Base-by-base conservation (phyloP, 1,140 invertebrate species). In the Zaprionus nigranus region DNA sequence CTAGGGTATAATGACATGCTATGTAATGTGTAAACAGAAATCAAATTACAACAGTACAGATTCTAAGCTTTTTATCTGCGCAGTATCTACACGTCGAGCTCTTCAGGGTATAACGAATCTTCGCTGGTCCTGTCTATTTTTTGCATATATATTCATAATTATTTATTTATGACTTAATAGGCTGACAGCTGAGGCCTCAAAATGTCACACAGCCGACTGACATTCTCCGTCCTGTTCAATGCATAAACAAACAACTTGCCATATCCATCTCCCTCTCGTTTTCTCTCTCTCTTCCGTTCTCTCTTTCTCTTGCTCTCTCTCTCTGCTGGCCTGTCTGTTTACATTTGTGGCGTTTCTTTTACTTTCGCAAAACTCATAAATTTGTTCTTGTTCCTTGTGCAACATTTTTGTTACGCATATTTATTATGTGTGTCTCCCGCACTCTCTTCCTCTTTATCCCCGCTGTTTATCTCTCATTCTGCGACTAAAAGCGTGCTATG, bases 401-500 rank as follows among this genome's bases (percentile, higher is more conserved):
- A 76, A 69, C 51, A 72, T 68, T 81, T 85, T 66, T 68, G 61
- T 58, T 34, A 54, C 75, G 74, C 61, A 81, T 71, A 81, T 75
- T 68, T 75, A 82, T 63, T 53, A 73, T 59, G 59, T 69, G 38
- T 49, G 20, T 12, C 36, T 76, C 30, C 63, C n/a, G n/a, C 61
- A 22, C 28, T 59, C 36, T 43, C 40, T 43, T 34, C 1, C 36
- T 12, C 20, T 7, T 15, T 38, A 1, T 1, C 12, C 61, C 51
- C 11, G n/a, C 15, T 40, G 38, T n/a, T 40, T 40, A 40, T 40
- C 38, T 40, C 38, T n/a, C 20, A 11, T 49, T 5, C 28, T 20
- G 66, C 71, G 63, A 62, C 80, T 80, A 87, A 83, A 69, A 82
- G 83, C 73, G 61, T 60, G 67, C 63, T 53, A 67, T 40, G 26